phyloP scores from a whole-genome alignment of 2,888 invertebrate genomes.

The Pheosia gnoma region DNA sequence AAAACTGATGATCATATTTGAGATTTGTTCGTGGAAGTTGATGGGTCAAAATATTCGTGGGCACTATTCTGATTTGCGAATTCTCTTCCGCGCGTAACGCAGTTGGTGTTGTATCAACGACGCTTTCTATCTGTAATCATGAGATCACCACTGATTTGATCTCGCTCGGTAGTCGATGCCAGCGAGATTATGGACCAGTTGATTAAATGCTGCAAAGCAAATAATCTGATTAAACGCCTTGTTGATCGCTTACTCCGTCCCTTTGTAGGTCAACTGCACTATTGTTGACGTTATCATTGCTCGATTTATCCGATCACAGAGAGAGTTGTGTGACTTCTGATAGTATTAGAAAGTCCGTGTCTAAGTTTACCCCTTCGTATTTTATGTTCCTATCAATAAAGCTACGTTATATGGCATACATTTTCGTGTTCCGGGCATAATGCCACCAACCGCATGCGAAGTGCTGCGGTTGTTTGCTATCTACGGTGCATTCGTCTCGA shows the following conservation, averaged over 20 bases:
- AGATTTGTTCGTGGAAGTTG: too few species aligned
- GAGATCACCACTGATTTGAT: constrained; percentile 64
- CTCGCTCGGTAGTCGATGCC: constrained; percentile 67
- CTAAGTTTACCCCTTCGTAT: constrained; percentile 25
- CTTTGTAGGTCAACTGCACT: constrained; percentile 51
- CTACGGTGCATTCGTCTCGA: constrained; percentile 63
- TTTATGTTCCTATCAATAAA: constrained; percentile 46
- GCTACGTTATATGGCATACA: constrained; percentile 53
- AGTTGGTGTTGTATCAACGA: constrained; percentile 69
- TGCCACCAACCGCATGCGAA: constrained; percentile 61
- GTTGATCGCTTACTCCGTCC: constrained; percentile 47
- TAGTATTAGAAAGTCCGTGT: constrained; percentile 31
- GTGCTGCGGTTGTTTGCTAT: constrained; percentile 61
- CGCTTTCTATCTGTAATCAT: constrained; percentile 78
- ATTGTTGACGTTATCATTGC: constrained; percentile 37
- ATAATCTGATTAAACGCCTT: constrained; percentile 63
- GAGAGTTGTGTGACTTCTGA: constrained; percentile 32
- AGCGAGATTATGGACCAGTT: constrained; percentile 58
- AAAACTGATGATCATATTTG: too few species aligned
- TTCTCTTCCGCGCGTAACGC: constrained; percentile 75
- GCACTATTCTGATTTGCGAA: constrained; percentile 49
- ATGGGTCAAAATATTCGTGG: constrained; percentile 35
- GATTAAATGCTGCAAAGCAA: constrained; percentile 64
- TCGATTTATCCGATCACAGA: constrained; percentile 33
- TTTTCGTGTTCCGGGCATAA: constrained; percentile 55